phyloP scores from a whole-genome alignment of 2,797 vertebrate species.

The Pangasius larnaudii region DNA sequence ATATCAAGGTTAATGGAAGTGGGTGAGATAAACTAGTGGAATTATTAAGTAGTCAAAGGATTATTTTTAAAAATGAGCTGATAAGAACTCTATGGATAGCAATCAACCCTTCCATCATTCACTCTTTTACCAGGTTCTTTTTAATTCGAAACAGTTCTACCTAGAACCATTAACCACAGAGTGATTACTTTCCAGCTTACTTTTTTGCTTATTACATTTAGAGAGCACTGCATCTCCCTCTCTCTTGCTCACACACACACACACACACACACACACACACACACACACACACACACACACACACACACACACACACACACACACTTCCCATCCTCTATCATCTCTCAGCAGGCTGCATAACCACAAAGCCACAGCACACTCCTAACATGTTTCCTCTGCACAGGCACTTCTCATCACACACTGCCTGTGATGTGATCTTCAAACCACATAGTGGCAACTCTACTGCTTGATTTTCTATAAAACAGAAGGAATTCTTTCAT shows the following conservation, averaged over 20 bases:
- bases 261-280: background rate
- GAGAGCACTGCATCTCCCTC: background rate
- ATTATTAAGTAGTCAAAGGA: too few species aligned
- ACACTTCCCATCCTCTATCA: too few species aligned
- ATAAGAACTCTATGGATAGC: background rate
- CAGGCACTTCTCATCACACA: background rate
- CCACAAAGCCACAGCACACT: constrained; percentile 27
- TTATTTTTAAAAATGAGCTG: background rate
- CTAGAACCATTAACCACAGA: background rate
- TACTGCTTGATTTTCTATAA: background rate
- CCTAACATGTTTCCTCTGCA: background rate
- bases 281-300: background rate
- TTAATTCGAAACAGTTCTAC: too few species aligned
- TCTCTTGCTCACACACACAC: background rate
- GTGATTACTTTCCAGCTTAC: background rate
- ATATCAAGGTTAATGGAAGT: background rate
- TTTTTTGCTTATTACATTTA: background rate
- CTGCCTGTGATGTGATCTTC: background rate
- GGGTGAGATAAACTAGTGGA: background rate
- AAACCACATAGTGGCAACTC: background rate
- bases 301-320: constrained; percentile 1
- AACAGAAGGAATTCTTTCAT: background rate
- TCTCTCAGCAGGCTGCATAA: background rate
- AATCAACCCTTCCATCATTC: background rate
- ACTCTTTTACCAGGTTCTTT: background rate